Percentiles rank a stretch among this genome's conserved stretches.
Conservation (phyloP, 1,140 invertebrate genomes). For the Panagrolaimus sp. region DNA sequence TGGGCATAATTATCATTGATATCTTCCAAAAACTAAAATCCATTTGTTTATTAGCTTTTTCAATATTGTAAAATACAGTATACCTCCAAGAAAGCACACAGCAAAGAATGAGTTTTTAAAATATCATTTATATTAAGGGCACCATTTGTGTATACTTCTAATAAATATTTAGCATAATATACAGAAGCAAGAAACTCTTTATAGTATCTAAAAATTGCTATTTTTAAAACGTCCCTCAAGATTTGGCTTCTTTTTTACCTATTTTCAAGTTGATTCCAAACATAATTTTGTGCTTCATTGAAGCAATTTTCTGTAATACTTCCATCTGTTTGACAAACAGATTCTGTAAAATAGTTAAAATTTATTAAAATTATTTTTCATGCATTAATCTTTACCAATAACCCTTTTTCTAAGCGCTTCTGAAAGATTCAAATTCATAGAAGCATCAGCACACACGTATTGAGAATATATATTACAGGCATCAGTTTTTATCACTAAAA, state of each 20-base stretch:
- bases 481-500: slow-evolving; percentile 18
- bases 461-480: slow-evolving; percentile 25
- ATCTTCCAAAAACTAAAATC: slow-evolving; percentile 26
- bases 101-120: slow-evolving; percentile 20
- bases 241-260: not conserved
- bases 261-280: slow-evolving; percentile 13
- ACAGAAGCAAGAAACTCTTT: slow-evolving; percentile 26
- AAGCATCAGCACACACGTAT: slow-evolving; percentile 20
- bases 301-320: slow-evolving; percentile 23
- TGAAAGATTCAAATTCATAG: slow-evolving; percentile 1
- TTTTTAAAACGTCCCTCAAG: no score
- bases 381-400: not conserved
- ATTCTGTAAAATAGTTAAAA: not conserved
- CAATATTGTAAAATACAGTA: slow-evolving; percentile 23
- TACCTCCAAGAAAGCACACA: slow-evolving; percentile 25
- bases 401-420: slow-evolving; percentile 19
- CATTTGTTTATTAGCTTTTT: slow-evolving; percentile 6
- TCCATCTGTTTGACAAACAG: slow-evolving; percentile 5
- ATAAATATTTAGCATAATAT: slow-evolving; percentile 25
- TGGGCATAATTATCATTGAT: slow-evolving; percentile 12
- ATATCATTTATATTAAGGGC: slow-evolving; percentile 21
- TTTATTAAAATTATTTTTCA: not conserved
- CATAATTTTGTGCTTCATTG: slow-evolving; percentile 26
- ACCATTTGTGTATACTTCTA: slow-evolving; percentile 25
- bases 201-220: slow-evolving; percentile 20